These are phyloP conservation scores for Lerista edwardsae DNA, from an alignment of 2,797 vertebrate species.

Conservation along the genomic window DNA sequence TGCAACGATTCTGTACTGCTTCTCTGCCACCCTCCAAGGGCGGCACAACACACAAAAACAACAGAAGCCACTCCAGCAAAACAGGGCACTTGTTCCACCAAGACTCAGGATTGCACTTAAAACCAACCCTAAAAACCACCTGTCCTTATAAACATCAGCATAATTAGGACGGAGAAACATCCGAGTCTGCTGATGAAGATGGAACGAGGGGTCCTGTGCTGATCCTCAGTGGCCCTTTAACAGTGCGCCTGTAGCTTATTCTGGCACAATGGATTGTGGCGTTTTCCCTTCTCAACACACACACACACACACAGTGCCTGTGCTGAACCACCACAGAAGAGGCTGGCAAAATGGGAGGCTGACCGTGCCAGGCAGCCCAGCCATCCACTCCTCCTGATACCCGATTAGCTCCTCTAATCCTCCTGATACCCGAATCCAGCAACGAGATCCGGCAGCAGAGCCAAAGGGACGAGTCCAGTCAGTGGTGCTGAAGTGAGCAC, in stretches of 20 bases:
- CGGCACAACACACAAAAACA: neutral
- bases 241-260: neutral
- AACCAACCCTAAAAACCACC: neutral
- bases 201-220: neutral
- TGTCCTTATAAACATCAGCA: neutral
- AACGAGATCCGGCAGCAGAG: slow-evolving; percentile 51
- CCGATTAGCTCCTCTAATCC: slow-evolving; percentile 40
- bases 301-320: neutral
- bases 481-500: neutral
- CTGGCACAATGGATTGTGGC: neutral
- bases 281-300: neutral
- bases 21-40: neutral
- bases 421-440: slow-evolving; percentile 51
- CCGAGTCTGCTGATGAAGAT: neutral
- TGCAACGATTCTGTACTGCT: neutral
- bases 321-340: slow-evolving; percentile 14
- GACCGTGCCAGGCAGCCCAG: slow-evolving; percentile 64
- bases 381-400: slow-evolving; percentile 59
- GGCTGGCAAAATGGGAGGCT: slow-evolving; percentile 65
- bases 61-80: neutral
- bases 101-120: neutral
- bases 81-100: no score
- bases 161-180: neutral
- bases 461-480: slow-evolving; percentile 41
- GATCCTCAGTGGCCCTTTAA: neutral